Evolutionary conservation across 2,113 vertebrate genomes (phyloP), one percentile per base, ranked within the genome.

Genomic region (Lonchura striata): DNA sequence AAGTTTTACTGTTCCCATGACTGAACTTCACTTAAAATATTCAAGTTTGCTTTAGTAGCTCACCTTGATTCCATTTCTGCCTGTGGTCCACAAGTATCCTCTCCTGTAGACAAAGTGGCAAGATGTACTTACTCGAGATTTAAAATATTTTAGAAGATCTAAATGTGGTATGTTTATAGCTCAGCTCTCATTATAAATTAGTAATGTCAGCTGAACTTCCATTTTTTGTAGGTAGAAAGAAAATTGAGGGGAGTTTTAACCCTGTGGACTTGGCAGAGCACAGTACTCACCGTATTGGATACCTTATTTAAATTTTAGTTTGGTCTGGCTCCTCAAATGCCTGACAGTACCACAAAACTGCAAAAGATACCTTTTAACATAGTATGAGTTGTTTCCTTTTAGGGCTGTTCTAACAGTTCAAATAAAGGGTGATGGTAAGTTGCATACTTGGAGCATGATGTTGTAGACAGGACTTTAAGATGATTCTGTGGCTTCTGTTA

Each of bases 1-100:
- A 97, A 92, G 96, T 97, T 97, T 97, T 98, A 88, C 96, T 96
- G 96, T 97, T 98, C 97, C 97, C 97, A 97, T 97, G 97, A 97
- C 94, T 98, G 95, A 97, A 86, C 94, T 95, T 24, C 97, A 87
- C 94, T 95, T 96, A 84, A 96, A 97, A 94, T 94, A 96, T 90
- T 83, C 96, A 88, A 79, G 93, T 90, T 97, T 94, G 77, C 88
- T 97, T 95, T 71, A 86, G 92, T 90, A 82, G 41, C 69, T 97
- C 93, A 74, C 89, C 94, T 93, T 85, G 74, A 81, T 94, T 76
- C 57, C 52, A 5, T 81, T 94, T 72, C 74, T 90, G 27, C 87
- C 94, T 79, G 10, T 72, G 65, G 49, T 90, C 46, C 54, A 79
- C 64, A 81, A 88, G 37, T 76, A 50, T 94, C 94, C 75, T 96